Evolutionary conservation across 2,797 vertebrate species (phyloP).

Genomic region (Hydrophis major): DNA sequence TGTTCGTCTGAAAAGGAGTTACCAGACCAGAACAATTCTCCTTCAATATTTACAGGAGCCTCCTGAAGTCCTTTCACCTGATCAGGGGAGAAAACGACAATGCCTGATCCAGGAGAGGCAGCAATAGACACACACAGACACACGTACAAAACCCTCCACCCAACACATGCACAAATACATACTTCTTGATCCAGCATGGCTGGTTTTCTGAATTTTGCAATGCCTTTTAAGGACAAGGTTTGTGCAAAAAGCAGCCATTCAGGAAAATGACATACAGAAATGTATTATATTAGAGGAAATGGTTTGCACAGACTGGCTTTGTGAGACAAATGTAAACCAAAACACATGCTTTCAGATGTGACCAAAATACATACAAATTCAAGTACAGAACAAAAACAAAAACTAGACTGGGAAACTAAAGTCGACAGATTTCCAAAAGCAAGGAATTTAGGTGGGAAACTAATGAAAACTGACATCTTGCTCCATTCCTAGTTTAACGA

Average conservation of each 20-base stretch:
- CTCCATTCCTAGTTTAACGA: not conserved
- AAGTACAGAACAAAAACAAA: not conserved
- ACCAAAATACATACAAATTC: not conserved
- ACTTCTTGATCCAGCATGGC: not conserved
- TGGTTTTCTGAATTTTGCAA: not conserved
- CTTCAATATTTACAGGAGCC: not conserved
- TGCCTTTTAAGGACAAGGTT: not conserved
- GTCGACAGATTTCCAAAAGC: not conserved
- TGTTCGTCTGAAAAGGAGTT: not conserved
- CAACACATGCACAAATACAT: not conserved
- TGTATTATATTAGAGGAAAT: not conserved
- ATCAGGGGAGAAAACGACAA: not conserved
- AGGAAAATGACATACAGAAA: not conserved
- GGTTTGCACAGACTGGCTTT: not conserved
- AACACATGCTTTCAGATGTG: not conserved
- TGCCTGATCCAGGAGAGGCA: not conserved
- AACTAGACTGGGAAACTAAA: not conserved
- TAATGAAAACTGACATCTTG: not conserved
- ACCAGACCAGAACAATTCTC: not conserved
- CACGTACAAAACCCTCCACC: not conserved
- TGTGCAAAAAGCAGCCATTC: not conserved
- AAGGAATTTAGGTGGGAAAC: not conserved
- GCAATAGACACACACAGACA: not conserved
- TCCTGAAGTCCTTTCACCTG: not conserved
- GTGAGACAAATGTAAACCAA: not conserved